A percentile compares a stretch with the other conserved stretches of the same genome.
Conservation (phyloP, 2,113 vertebrate species). For the Plecturocebus donacophilus region DNA sequence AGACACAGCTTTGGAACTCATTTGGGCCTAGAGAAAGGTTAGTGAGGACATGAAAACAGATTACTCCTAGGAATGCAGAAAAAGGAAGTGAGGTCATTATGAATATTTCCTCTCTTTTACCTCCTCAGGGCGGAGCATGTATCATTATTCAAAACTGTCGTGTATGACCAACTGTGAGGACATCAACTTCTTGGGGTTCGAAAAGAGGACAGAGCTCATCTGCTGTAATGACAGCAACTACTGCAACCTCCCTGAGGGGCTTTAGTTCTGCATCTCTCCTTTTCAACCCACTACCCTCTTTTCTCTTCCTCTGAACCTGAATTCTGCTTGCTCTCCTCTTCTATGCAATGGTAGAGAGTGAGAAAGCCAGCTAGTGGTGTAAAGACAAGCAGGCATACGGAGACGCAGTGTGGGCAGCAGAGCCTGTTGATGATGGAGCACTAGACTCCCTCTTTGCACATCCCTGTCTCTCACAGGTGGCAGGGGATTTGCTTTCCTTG, state of each 20-base stretch:
- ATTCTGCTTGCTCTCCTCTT: background rate
- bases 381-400: background rate
- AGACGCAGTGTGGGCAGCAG: background rate
- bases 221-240: constrained; percentile 62
- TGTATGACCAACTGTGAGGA: constrained; percentile 71
- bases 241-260: constrained; percentile 65
- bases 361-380: background rate
- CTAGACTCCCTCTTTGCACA: background rate
- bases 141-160: constrained; percentile 69
- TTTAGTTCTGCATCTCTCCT: constrained; percentile 4
- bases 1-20: background rate
- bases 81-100: background rate
- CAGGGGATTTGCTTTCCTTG: background rate
- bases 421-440: background rate
- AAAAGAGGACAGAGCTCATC: constrained; percentile 53
- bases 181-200: constrained; percentile 66
- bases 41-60: background rate
- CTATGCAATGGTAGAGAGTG: background rate
- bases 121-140: constrained; percentile 62
- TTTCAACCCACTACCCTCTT: background rate
- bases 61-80: background rate
- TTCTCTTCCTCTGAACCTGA: background rate
- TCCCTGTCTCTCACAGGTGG: background rate
- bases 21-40: background rate
- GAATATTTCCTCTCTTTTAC: background rate